Conservation (phyloP, 2,113 vertebrate genomes). For the Phalacrocorax aristotelis region DNA sequence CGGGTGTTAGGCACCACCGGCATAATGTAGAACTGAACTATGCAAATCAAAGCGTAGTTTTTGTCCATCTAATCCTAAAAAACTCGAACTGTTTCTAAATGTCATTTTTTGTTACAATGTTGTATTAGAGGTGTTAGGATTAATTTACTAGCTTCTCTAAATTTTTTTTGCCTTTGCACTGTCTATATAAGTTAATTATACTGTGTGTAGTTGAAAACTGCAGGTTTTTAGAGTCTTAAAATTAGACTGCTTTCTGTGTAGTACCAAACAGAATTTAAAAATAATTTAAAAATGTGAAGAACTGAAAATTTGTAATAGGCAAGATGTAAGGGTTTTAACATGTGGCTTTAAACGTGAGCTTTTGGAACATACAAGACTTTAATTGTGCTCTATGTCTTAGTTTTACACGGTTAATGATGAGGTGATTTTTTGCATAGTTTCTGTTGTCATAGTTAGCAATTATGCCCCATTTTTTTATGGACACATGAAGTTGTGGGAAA, state of each 20-base stretch:
- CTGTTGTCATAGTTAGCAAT: neutral
- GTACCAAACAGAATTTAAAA: neutral
- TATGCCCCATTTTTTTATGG: neutral
- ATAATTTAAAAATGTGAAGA: neutral
- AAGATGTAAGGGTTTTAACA: neutral
- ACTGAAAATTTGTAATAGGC: neutral
- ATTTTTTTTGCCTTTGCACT: neutral
- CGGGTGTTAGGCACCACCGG: neutral
- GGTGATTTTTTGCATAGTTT: neutral
- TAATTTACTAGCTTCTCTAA: neutral
- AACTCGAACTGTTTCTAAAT: neutral
- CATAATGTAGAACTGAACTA: neutral
- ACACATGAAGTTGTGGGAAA: neutral
- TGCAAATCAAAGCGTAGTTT: neutral
- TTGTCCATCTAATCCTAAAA: neutral
- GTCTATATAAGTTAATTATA: neutral
- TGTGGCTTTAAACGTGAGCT: neutral
- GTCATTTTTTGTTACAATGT: neutral
- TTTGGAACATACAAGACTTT: neutral
- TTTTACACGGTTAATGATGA: neutral
- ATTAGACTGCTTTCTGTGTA: neutral
- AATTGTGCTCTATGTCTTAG: neutral
- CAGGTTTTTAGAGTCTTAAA: neutral
- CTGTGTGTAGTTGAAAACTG: neutral
- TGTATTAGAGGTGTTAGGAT: neutral